A percentile compares a stretch with the other conserved stretches of the same genome.
Evolutionary conservation across 64 coral and sea anemone genomes (phyloP).

Genomic region (Exaiptasia diaphana): DNA sequence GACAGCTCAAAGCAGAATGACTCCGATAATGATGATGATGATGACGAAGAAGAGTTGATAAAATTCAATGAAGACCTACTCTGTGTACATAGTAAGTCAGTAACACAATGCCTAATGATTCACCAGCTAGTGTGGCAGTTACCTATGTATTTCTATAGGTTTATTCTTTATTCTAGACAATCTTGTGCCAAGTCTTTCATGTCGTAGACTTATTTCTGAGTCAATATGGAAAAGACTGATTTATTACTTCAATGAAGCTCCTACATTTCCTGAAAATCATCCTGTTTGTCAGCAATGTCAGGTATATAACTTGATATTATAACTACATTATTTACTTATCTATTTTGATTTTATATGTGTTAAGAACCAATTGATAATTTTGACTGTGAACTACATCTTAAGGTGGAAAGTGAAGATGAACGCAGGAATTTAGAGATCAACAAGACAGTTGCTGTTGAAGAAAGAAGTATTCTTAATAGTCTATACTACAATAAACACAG

Average conservation of each 20-base stretch:
- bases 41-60: slow-evolving; percentile 28
- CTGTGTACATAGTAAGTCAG: slow-evolving; percentile 84
- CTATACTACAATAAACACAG: slow-evolving; percentile 83
- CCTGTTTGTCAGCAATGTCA: slow-evolving; percentile 58
- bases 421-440: slow-evolving; percentile 37
- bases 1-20: background rate
- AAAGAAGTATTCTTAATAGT: slow-evolving; percentile 44
- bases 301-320: slow-evolving; percentile 26
- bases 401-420: slow-evolving; percentile 68
- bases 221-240: slow-evolving; percentile 73
- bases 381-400: no score
- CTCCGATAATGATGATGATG: background rate
- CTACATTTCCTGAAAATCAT: slow-evolving; percentile 53
- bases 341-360: background rate
- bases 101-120: background rate
- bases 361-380: no score
- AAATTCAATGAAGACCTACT: slow-evolving; percentile 92
- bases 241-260: slow-evolving; percentile 63
- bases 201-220: slow-evolving; percentile 68
- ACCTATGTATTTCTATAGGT: background rate
- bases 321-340: background rate
- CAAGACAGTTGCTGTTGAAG: slow-evolving; percentile 65
- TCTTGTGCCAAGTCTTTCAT: slow-evolving; percentile 47
- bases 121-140: no score
- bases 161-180: slow-evolving; percentile 18